A percentile compares a stretch with the other conserved stretches of the same genome.
These are phyloP conservation scores for Prionace glauca DNA, from an alignment of 2,797 vertebrate genomes.

Conservation along the genomic window DNA sequence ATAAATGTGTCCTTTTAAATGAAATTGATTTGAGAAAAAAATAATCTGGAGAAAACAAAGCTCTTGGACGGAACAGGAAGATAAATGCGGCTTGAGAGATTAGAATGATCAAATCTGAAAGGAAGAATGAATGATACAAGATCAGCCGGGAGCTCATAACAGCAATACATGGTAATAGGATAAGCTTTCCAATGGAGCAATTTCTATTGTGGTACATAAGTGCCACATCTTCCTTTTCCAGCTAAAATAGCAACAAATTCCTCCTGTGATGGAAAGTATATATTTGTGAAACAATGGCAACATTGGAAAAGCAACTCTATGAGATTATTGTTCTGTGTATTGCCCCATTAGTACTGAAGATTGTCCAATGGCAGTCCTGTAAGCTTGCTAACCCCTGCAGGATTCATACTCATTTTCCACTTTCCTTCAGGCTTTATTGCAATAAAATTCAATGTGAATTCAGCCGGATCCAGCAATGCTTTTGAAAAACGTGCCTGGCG, in stretches of 20 bases:
- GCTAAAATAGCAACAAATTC: neutral
- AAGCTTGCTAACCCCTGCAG: neutral
- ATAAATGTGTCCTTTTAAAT: constrained; percentile 26
- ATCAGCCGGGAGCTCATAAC: neutral
- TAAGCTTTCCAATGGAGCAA: neutral
- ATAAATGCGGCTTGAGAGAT: neutral
- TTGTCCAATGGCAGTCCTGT: neutral
- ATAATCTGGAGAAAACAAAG: neutral
- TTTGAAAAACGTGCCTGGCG: neutral
- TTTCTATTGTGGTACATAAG: neutral
- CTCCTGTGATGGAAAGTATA: neutral
- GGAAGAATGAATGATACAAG: neutral
- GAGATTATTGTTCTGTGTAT: neutral
- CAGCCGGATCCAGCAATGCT: neutral
- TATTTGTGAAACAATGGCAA: neutral
- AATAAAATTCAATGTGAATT: constrained; percentile 6
- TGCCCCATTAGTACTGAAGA: too few relatives aligned
- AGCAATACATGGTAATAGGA: neutral
- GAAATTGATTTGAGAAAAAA: neutral
- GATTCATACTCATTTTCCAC: neutral
- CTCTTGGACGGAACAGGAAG: neutral
- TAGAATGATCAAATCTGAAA: constrained; percentile 2
- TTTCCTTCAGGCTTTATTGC: neutral
- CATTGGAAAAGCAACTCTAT: neutral
- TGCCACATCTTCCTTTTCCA: neutral